Evolutionary conservation across 2,888 invertebrate genomes (phyloP).

Genomic region (Trachelus iudaicus): DNA sequence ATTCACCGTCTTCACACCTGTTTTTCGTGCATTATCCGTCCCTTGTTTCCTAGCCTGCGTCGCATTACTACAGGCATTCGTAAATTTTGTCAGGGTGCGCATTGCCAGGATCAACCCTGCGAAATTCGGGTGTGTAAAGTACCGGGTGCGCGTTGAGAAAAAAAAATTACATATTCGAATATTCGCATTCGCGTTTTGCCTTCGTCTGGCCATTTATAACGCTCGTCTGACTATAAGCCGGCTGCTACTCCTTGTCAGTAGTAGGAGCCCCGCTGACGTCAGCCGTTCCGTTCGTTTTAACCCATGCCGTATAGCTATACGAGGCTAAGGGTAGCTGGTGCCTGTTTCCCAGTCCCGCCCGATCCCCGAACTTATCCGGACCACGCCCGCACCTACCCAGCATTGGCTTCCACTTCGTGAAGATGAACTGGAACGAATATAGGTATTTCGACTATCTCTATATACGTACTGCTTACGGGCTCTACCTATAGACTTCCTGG

Average conservation of each 20-base stretch:
- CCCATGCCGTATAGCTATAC: background rate
- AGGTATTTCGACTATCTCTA: background rate
- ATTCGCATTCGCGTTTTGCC: background rate
- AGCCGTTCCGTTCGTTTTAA: background rate
- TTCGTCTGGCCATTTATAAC: background rate
- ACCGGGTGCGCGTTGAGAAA: background rate
- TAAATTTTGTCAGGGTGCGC: background rate
- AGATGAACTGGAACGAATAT: background rate
- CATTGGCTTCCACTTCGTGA: background rate
- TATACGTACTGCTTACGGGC: background rate
- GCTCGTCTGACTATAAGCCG: conserved; percentile 20
- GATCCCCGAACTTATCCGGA: background rate
- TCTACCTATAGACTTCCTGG: background rate
- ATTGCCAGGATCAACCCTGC: background rate
- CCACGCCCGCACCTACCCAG: background rate
- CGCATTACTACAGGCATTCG: background rate
- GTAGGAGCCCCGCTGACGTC: conserved; percentile 21
- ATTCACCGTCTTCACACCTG: too few relatives aligned
- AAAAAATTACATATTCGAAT: background rate
- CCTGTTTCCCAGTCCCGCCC: background rate
- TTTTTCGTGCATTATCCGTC: background rate
- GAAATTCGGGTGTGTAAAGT: background rate
- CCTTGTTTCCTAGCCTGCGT: background rate
- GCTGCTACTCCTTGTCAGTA: conserved; percentile 39
- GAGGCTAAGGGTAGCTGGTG: background rate